Conservation (phyloP, 2,113 vertebrate species). For the Paradoxurus hermaphroditus region DNA sequence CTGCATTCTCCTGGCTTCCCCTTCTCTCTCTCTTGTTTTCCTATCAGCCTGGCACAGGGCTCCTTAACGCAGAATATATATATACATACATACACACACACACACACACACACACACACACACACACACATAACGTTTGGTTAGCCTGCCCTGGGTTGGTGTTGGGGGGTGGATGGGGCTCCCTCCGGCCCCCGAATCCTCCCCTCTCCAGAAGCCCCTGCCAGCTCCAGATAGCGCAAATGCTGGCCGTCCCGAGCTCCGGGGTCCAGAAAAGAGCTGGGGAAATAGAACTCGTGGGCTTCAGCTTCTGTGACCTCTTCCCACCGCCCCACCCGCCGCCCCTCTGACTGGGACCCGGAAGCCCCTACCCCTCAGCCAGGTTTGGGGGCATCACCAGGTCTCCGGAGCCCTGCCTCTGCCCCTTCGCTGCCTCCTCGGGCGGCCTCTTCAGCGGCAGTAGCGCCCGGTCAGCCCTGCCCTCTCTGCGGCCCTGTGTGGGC, state of each 20-base stretch:
- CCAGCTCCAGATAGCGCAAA: not conserved
- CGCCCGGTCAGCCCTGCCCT: not conserved
- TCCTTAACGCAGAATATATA: conserved; percentile 18
- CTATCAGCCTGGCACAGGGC: conserved; percentile 30
- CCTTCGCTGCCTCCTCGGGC: not conserved
- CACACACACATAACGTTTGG: not conserved
- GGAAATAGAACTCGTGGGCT: not conserved
- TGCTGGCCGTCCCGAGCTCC: not conserved
- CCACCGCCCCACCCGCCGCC: too few relatives aligned
- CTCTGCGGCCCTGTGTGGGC: not conserved
- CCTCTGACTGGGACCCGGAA: not conserved
- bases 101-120: not conserved
- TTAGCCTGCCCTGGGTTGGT: not conserved
- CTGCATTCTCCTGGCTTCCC: conserved; percentile 50
- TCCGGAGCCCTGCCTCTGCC: not conserved
- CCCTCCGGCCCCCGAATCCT: not conserved
- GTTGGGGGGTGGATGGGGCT: not conserved
- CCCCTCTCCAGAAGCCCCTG: not conserved
- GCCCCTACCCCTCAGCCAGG: not conserved
- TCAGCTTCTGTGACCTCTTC: not conserved
- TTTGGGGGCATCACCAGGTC: not conserved
- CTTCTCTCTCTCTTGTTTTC: conserved; percentile 59
- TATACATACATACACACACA: not conserved
- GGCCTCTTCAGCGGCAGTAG: too few relatives aligned
- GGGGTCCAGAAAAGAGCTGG: not conserved